Percentiles rank a stretch among this genome's conserved stretches.
These are phyloP conservation scores for Drosophila crucigera DNA, from an alignment of 2,888 invertebrate species.

Conservation along the genomic window DNA sequence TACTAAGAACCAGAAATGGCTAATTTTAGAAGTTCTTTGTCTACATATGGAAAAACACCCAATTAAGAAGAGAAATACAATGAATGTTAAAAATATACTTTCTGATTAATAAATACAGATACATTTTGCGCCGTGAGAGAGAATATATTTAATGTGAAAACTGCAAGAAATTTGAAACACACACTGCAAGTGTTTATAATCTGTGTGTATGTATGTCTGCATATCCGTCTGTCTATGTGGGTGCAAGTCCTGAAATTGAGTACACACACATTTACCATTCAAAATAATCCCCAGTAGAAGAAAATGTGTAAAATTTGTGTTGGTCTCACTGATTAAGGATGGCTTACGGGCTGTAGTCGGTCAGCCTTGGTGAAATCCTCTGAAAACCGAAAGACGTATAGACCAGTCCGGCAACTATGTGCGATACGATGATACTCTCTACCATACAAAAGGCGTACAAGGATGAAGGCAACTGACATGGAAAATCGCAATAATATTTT, in stretches of 20 bases:
- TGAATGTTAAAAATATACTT: background rate
- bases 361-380: slow-evolving; percentile 61
- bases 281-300: slow-evolving; percentile 71
- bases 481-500: slow-evolving; percentile 79
- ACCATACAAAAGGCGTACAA: slow-evolving; percentile 42
- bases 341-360: slow-evolving; percentile 54
- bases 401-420: slow-evolving; percentile 67
- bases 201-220: background rate
- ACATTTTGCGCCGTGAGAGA: background rate
- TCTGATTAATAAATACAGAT: background rate
- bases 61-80: background rate
- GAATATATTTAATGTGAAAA: too few relatives aligned
- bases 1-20: background rate
- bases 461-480: slow-evolving; percentile 68
- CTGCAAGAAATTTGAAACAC: background rate
- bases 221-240: slow-evolving; percentile 1
- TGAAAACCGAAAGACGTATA: slow-evolving; percentile 67
- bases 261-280: slow-evolving; percentile 53
- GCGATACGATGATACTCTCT: slow-evolving; percentile 60
- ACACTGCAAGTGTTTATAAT: background rate
- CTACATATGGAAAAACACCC: background rate
- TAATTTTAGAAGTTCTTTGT: background rate
- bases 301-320: slow-evolving; percentile 76
- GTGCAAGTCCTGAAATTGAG: slow-evolving; percentile 35
- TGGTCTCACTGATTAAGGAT: slow-evolving; percentile 74